Conservation (phyloP, 2,888 invertebrate species). For the Polydrusus cervinus region DNA sequence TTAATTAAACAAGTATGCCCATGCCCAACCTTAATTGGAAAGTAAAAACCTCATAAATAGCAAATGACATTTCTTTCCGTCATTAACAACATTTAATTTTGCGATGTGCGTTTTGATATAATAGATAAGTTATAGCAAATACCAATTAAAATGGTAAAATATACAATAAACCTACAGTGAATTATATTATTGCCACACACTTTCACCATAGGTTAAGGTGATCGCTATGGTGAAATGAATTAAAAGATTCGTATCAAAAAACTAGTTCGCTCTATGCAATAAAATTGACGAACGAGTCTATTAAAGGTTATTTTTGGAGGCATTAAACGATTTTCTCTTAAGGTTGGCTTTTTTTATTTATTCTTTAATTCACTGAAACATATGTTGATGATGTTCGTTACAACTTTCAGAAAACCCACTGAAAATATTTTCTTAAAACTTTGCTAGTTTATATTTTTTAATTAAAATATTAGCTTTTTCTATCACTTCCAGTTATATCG, state of each 20-base stretch:
- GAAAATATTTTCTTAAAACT: too few species aligned
- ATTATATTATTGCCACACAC: conserved; percentile 7
- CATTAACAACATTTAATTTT: conserved; percentile 9
- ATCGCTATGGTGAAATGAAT: neutral
- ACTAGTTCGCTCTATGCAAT: neutral
- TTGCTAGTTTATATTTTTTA: too few species aligned
- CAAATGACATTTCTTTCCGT: conserved; percentile 15
- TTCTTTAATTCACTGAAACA: too few species aligned
- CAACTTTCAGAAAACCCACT: too few species aligned
- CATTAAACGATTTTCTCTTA: neutral
- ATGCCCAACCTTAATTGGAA: conserved; percentile 37
- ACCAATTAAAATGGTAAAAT: conserved; percentile 9
- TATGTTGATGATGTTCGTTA: too few species aligned
- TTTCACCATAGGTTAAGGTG: conserved; percentile 33
- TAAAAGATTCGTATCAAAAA: conserved; percentile 3
- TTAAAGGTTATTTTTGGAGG: neutral
- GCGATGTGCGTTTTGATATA: conserved; percentile 19
- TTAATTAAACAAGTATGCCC: conserved; percentile 27
- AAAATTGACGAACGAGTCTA: neutral
- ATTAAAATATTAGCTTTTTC: too few species aligned
- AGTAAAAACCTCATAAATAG: conserved; percentile 24
- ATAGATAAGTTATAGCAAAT: conserved; percentile 23
- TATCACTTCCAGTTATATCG: too few species aligned
- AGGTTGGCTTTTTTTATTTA: too few species aligned
- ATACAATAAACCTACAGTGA: conserved; percentile 5